A percentile compares a stretch with the other conserved stretches of the same genome.
These are phyloP conservation scores for Riparia riparia DNA, from an alignment of 2,113 vertebrate species.

Conservation along the genomic window DNA sequence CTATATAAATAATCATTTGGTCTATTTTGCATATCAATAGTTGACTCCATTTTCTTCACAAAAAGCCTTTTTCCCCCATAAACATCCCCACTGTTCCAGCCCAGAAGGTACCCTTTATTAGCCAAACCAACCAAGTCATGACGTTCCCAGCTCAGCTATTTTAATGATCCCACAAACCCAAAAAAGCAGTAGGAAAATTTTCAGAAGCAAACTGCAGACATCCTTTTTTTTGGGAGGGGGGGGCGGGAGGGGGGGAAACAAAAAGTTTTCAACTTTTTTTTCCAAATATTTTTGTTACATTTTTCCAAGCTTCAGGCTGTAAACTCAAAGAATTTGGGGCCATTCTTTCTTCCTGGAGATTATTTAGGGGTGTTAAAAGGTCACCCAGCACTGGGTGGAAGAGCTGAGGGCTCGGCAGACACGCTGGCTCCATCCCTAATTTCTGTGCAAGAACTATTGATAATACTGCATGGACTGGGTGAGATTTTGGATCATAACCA, in stretches of 20 bases:
- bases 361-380: not conserved
- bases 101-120: conserved; percentile 45
- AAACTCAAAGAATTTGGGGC: not conserved
- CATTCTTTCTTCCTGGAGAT: not conserved
- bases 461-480: not conserved
- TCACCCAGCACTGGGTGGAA: not conserved
- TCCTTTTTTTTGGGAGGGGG: not conserved
- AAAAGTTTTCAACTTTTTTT: not conserved
- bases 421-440: rapidly evolving
- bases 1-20: not conserved
- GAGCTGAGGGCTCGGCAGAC: not conserved
- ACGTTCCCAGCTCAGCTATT: conserved; percentile 56
- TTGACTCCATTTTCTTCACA: not conserved
- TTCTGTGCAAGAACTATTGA: not conserved
- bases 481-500: not conserved
- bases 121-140: conserved; percentile 23
- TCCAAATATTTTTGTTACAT: not conserved
- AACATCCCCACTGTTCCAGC: conserved; percentile 15
- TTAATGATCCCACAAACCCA: conserved; percentile 64
- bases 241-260: too few relatives aligned
- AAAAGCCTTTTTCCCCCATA: not conserved
- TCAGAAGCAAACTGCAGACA: conserved; percentile 24
- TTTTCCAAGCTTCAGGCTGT: not conserved
- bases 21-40: conserved; percentile 35
- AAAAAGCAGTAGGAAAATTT: conserved; percentile 40